These are phyloP conservation scores for Bradynema listronoti DNA, from an alignment of 1,140 invertebrate species.

Conservation along the genomic window DNA sequence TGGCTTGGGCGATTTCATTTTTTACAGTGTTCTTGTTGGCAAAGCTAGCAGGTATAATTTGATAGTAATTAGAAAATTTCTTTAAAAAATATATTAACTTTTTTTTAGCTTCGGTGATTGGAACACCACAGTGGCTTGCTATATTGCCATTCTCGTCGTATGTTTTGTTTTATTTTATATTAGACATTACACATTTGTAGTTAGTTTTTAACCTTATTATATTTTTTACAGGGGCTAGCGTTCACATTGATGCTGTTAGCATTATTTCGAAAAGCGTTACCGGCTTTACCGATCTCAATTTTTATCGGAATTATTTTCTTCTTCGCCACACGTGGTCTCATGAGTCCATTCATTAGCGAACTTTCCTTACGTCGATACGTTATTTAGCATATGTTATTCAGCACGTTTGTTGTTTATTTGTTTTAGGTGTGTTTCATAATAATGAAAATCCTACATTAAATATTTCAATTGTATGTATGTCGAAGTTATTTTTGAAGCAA, in stretches of 20 bases:
- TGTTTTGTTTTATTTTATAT: slow-evolving; percentile 59
- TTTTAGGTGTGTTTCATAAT: no score
- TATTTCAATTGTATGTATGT: no score
- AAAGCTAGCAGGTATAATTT: slow-evolving; percentile 98
- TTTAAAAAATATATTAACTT: no score
- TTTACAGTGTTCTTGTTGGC: slow-evolving; percentile 95
- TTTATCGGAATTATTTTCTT: slow-evolving; percentile 88
- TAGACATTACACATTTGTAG: not conserved
- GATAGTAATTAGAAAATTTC: no score
- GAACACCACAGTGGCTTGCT: slow-evolving; percentile 96
- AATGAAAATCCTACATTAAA: no score
- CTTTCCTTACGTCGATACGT: slow-evolving; percentile 37
- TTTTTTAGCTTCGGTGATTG: slow-evolving; percentile 96
- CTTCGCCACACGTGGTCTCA: slow-evolving; percentile 81
- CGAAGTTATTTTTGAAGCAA: no score
- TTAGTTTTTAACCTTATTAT: slow-evolving; percentile 3
- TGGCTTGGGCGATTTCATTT: slow-evolving; percentile 89
- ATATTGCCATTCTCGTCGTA: slow-evolving; percentile 93
- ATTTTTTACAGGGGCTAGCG: slow-evolving; percentile 72
- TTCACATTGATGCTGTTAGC: slow-evolving; percentile 90
- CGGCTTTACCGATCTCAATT: slow-evolving; percentile 94
- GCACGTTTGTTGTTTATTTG: no score
- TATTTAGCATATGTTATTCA: no score
- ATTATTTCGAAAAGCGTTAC: slow-evolving; percentile 90
- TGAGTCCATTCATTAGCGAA: slow-evolving; percentile 71